phyloP scores from a whole-genome alignment of 2,797 vertebrate species.

The Botia kubotai region DNA sequence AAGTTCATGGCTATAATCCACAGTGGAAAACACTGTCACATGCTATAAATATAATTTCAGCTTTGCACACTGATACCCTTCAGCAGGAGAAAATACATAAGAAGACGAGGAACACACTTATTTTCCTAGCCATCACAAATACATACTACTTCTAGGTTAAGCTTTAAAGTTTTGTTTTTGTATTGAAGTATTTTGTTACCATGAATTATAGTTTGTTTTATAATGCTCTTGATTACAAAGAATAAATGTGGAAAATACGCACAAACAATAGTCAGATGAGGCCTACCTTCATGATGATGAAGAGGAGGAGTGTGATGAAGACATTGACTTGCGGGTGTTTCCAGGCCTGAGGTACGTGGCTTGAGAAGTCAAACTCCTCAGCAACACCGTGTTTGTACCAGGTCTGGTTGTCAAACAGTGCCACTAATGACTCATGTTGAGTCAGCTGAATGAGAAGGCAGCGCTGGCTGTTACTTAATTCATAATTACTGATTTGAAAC shows the following conservation, averaged over 20 bases:
- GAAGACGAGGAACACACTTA: background rate
- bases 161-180: too few relatives aligned
- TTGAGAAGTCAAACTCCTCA: conserved; percentile 87
- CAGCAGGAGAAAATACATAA: background rate
- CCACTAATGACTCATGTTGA: conserved; percentile 95
- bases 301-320: conserved; percentile 93
- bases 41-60: background rate
- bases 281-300: conserved; percentile 95
- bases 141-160: background rate
- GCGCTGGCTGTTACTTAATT: conserved; percentile 24
- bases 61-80: background rate
- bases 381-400: conserved; percentile 91
- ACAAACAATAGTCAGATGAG: background rate
- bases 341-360: conserved; percentile 89
- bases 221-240: too few relatives aligned
- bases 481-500: conserved; percentile 26
- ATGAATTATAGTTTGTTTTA: too few relatives aligned
- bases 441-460: conserved; percentile 83
- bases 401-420: conserved; percentile 94
- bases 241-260: too few relatives aligned
- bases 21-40: background rate
- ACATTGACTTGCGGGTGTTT: conserved; percentile 91
- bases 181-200: too few relatives aligned
- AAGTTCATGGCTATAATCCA: background rate
- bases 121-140: background rate